A percentile compares a stretch with the other conserved stretches of the same genome.
Evolutionary conservation across 2,888 invertebrate genomes (phyloP).

Genomic region (Meloe dianella): DNA sequence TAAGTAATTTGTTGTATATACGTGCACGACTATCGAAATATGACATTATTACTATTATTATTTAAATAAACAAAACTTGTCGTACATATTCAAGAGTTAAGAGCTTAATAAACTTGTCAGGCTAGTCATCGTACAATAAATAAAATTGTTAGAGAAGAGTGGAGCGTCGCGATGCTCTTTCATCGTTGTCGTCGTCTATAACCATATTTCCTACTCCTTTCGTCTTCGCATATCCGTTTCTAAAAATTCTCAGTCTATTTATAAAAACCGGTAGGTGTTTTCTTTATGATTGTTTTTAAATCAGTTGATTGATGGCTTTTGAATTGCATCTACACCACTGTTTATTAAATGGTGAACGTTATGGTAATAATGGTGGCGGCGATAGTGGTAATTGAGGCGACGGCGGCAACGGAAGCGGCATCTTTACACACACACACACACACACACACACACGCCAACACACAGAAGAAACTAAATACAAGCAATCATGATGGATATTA

Average conservation of each 20-base stretch:
- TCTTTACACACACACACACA: slow-evolving; percentile 20
- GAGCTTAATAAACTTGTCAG: slow-evolving; percentile 10
- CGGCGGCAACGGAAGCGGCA: slow-evolving; percentile 18
- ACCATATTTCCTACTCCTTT: neutral
- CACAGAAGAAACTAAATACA: slow-evolving; percentile 19
- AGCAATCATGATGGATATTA: slow-evolving; percentile 43
- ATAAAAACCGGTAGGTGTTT: neutral
- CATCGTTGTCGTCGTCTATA: neutral
- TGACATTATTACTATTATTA: slow-evolving; percentile 8
- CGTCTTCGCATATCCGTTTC: neutral
- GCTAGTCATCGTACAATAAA: slow-evolving; percentile 2
- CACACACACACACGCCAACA: too few species aligned
- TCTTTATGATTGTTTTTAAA: neutral
- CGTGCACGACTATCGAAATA: neutral
- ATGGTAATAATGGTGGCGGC: neutral
- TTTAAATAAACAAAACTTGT: slow-evolving; percentile 6
- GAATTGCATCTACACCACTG: neutral
- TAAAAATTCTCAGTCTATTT: neutral
- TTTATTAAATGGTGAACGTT: neutral
- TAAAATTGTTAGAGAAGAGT: neutral
- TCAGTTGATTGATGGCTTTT: neutral
- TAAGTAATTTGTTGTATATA: slow-evolving; percentile 26
- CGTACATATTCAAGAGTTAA: slow-evolving; percentile 10
- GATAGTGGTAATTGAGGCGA: neutral
- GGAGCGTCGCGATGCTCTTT: slow-evolving; percentile 1